These are phyloP conservation scores for Drosophila tripunctata DNA, from an alignment of 2,888 invertebrate genomes.

Conservation along the genomic window DNA sequence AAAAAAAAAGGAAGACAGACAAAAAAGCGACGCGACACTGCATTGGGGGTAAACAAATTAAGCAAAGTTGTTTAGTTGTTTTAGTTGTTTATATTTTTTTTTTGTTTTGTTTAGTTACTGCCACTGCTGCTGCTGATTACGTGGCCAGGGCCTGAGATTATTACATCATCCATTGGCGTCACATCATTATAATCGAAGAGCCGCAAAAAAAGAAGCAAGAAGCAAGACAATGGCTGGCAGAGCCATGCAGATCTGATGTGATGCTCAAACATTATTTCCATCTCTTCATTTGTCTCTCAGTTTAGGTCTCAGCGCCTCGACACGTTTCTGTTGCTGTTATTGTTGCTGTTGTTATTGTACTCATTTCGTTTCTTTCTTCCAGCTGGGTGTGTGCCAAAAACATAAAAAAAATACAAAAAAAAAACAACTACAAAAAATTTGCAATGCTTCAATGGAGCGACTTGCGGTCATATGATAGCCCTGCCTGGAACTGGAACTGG, in stretches of 20 bases:
- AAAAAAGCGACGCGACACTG: constrained; percentile 28
- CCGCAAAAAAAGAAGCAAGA: constrained; percentile 40
- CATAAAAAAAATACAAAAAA: constrained; percentile 6
- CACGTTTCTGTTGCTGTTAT: no score
- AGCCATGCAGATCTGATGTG: constrained; percentile 15
- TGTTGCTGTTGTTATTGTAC: not conserved
- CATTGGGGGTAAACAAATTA: constrained; percentile 64
- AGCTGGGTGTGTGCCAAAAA: constrained; percentile 26
- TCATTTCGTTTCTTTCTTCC: not conserved
- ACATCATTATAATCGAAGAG: constrained; percentile 74
- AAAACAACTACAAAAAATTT: constrained; percentile 26
- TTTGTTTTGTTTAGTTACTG: constrained; percentile 25
- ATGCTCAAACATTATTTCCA: constrained; percentile 19
- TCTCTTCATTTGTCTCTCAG: constrained; percentile 14
- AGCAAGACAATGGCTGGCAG: constrained; percentile 60
- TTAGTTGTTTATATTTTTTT: constrained; percentile 21
- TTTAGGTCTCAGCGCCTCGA: constrained; percentile 41
- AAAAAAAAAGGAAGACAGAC: constrained; percentile 2
- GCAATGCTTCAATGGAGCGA: constrained; percentile 69
- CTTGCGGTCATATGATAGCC: constrained; percentile 71
- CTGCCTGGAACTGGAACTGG: constrained; percentile 53
- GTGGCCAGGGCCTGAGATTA: constrained; percentile 54
- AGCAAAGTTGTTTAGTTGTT: constrained; percentile 53
- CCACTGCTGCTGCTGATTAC: constrained; percentile 50
- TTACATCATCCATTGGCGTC: constrained; percentile 65